phyloP scores from a whole-genome alignment of 2,797 vertebrate genomes.

The Myripristis murdjan region DNA sequence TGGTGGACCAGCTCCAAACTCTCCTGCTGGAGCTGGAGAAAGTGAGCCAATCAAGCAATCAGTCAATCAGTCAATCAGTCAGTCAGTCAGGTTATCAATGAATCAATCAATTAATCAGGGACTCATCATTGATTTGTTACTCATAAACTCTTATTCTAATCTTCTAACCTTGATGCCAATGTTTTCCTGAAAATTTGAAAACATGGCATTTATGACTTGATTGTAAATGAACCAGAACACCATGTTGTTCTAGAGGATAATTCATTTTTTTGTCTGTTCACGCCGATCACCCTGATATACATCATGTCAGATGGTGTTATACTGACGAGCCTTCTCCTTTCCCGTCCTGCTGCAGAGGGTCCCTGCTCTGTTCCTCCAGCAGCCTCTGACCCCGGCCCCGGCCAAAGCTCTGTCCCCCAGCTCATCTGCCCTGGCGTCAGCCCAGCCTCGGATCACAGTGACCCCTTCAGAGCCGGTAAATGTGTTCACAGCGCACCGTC shows the following conservation, averaged over 20 bases:
- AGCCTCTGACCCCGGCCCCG: conserved; percentile 59
- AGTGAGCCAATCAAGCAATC: conserved; percentile 52
- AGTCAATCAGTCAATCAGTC: rapidly evolving
- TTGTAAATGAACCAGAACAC: too few relatives aligned
- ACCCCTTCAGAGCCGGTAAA: conserved; percentile 63
- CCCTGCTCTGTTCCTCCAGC: conserved; percentile 74
- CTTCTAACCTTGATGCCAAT: too few relatives aligned
- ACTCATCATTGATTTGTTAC: background rate
- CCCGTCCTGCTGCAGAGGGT: conserved; percentile 59
- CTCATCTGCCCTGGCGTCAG: background rate
- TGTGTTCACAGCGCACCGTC: background rate
- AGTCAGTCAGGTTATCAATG: background rate
- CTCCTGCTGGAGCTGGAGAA: conserved; percentile 90
- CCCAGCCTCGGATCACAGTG: background rate
- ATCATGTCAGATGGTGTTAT: background rate
- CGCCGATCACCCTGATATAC: too few relatives aligned
- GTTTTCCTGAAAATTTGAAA: too few relatives aligned
- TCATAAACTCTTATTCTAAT: too few relatives aligned
- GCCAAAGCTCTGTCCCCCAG: conserved; percentile 1
- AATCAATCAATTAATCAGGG: background rate
- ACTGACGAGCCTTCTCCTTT: background rate
- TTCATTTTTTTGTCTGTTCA: too few relatives aligned
- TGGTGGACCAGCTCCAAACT: conserved; percentile 85
- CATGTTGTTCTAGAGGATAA: too few relatives aligned
- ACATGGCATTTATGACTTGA: too few relatives aligned